phyloP scores from a whole-genome alignment of 2,888 invertebrate genomes.

The Cheilosia impressa region DNA sequence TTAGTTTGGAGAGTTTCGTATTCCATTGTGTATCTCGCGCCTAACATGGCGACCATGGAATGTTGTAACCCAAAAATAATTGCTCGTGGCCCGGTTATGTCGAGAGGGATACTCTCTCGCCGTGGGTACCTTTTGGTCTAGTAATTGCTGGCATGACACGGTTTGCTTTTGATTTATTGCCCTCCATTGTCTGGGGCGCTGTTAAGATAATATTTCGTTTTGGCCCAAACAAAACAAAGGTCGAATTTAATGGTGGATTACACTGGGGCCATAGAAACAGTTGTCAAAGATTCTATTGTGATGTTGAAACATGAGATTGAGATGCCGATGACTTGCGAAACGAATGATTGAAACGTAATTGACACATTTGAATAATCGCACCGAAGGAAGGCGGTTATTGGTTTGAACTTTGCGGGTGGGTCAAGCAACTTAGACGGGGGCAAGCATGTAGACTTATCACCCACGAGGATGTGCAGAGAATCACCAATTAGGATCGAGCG shows the following conservation, averaged over 20 bases:
- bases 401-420: neutral
- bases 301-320: constrained; percentile 44
- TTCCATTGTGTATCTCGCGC: constrained; percentile 14
- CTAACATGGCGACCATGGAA: constrained; percentile 18
- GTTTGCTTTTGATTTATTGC: constrained; percentile 56
- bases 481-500: constrained; percentile 32
- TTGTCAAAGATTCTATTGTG: constrained; percentile 52
- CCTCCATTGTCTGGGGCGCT: constrained; percentile 37
- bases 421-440: too few relatives aligned
- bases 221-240: constrained; percentile 33
- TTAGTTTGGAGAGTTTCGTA: constrained; percentile 40
- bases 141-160: constrained; percentile 45
- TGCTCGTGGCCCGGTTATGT: constrained; percentile 44
- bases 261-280: constrained; percentile 35
- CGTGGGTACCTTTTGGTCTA: constrained; percentile 28
- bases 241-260: constrained; percentile 63
- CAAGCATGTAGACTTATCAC: neutral
- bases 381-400: neutral
- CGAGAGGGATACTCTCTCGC: constrained; percentile 7
- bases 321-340: constrained; percentile 56
- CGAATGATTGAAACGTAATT: constrained; percentile 37
- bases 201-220: constrained; percentile 30
- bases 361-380: constrained; percentile 48
- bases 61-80: constrained; percentile 67
- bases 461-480: constrained; percentile 17